phyloP scores from a whole-genome alignment of 1,140 invertebrate species.

The Lasioglossum baleicum region DNA sequence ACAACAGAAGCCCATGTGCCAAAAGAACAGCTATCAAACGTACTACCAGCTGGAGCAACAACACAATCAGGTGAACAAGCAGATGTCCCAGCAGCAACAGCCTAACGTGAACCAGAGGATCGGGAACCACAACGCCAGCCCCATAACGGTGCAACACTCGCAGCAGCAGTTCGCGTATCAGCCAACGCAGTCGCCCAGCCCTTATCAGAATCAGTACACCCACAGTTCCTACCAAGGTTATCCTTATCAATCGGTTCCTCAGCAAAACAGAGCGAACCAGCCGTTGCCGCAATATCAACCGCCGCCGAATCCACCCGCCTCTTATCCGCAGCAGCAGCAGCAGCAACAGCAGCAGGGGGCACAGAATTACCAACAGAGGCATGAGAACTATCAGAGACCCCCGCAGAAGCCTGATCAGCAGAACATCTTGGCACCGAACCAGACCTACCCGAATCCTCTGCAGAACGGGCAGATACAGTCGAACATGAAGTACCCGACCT shows the following conservation, averaged over 20 bases:
- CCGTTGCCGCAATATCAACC: conserved; percentile 74
- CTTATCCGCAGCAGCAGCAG: conserved; percentile 73
- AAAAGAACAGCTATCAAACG: conserved; percentile 69
- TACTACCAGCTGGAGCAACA: conserved; percentile 76
- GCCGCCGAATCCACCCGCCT: conserved; percentile 67
- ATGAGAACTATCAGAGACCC: conserved; percentile 73
- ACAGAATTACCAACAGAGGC: conserved; percentile 77
- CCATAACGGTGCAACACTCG: conserved; percentile 74
- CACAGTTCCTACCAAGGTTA: conserved; percentile 70
- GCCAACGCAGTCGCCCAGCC: conserved; percentile 69
- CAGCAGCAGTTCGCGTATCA: conserved; percentile 69
- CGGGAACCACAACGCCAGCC: conserved; percentile 69
- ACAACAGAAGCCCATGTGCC: conserved; percentile 49
- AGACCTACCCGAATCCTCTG: conserved; percentile 75
- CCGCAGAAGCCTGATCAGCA: conserved; percentile 70
- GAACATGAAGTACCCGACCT: conserved; percentile 81
- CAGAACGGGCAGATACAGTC: conserved; percentile 74
- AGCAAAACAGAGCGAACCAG: conserved; percentile 72
- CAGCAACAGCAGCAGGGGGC: conserved; percentile 63
- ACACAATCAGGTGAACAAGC: conserved; percentile 78
- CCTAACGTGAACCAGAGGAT: conserved; percentile 69
- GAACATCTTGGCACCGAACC: conserved; percentile 68
- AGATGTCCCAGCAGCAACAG: conserved; percentile 60
- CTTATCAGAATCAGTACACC: conserved; percentile 70
- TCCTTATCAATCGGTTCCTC: conserved; percentile 68